phyloP scores from a whole-genome alignment of 2,888 invertebrate genomes.

The Agapostemon virescens region DNA sequence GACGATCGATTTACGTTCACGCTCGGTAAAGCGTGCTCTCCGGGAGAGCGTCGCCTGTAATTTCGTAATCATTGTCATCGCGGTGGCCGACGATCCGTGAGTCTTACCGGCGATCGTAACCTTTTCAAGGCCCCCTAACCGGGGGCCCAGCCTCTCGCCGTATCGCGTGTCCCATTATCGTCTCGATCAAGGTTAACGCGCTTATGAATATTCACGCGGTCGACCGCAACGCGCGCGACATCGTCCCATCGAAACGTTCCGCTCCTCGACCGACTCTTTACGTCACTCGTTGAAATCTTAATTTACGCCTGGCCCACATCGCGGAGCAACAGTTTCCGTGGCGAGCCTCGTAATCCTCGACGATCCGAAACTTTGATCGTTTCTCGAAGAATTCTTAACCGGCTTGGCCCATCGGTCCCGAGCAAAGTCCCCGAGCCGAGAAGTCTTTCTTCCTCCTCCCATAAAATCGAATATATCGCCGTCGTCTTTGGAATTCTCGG shows the following conservation, averaged over 20 bases:
- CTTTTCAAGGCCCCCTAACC: slow-evolving; percentile 57
- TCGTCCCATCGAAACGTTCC: not conserved
- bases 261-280: not conserved
- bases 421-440: not conserved
- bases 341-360: not conserved
- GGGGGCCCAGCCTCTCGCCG: slow-evolving; percentile 21
- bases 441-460: not conserved
- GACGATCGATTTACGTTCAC: slow-evolving; percentile 47
- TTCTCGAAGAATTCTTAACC: not conserved
- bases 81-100: slow-evolving; percentile 43
- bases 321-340: slow-evolving; percentile 3
- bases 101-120: slow-evolving; percentile 47
- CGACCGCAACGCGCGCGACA: not conserved
- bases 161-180: slow-evolving; percentile 53
- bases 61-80: slow-evolving; percentile 61
- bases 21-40: slow-evolving; percentile 41
- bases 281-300: not conserved
- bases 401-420: not conserved
- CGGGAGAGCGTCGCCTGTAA: slow-evolving; percentile 37
- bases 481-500: not conserved
- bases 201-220: slow-evolving; percentile 50
- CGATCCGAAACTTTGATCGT: not conserved
- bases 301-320: slow-evolving; percentile 12
- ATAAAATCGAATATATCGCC: not conserved
- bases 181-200: slow-evolving; percentile 49